phyloP scores from a whole-genome alignment of 2,888 invertebrate species.

The Eilema griseolum region DNA sequence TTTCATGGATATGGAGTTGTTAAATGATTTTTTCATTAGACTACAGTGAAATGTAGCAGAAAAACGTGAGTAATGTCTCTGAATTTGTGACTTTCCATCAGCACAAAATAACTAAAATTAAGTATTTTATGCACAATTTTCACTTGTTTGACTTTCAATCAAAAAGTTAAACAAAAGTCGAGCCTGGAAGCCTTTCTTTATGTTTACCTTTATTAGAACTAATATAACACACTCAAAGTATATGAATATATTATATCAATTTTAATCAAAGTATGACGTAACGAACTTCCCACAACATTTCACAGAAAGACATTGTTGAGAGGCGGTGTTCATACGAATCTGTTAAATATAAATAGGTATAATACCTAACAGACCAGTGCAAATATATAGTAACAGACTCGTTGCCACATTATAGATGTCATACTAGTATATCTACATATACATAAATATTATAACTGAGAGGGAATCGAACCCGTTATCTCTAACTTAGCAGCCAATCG shows the following conservation, averaged over 20 bases:
- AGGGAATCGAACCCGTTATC: no score
- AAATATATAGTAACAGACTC: no score
- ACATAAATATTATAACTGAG: no score
- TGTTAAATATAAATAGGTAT: no score
- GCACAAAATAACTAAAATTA: neutral
- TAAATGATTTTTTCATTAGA: neutral
- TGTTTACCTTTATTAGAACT: slow-evolving; percentile 4
- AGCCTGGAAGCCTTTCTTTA: neutral
- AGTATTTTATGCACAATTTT: neutral
- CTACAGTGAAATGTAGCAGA: neutral
- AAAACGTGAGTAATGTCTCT: neutral
- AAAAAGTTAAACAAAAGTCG: neutral
- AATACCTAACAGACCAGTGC: no score
- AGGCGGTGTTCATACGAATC: no score
- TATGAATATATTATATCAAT: neutral
- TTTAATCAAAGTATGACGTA: neutral
- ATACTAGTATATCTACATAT: no score
- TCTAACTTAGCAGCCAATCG: no score
- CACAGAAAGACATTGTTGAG: neutral
- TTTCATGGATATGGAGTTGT: no score
- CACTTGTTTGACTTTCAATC: neutral
- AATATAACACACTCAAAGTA: neutral
- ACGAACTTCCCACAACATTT: neutral
- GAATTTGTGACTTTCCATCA: neutral
- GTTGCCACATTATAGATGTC: no score